These are phyloP conservation scores for Chascanopsetta lugubris DNA, from an alignment of 2,113 vertebrate species.

Conservation along the genomic window DNA sequence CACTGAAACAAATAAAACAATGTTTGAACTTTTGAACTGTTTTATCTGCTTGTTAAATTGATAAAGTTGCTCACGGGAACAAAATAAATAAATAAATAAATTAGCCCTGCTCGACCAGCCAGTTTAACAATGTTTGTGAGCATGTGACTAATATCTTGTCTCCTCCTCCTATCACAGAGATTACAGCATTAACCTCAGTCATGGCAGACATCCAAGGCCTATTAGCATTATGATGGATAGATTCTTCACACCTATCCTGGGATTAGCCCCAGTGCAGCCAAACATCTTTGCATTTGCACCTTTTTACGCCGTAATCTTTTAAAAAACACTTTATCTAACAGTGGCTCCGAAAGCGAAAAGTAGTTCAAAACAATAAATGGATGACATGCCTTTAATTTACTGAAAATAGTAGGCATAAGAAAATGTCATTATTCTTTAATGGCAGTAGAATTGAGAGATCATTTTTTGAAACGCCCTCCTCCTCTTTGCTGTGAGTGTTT, in stretches of 20 bases:
- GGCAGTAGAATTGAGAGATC: slow-evolving; percentile 9
- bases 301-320: slow-evolving; percentile 19
- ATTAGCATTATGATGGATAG: slow-evolving; percentile 37
- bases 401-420: neutral
- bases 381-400: slow-evolving; percentile 5
- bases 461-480: neutral
- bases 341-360: slow-evolving; percentile 2
- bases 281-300: slow-evolving; percentile 14
- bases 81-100: neutral
- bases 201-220: slow-evolving; percentile 21
- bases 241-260: slow-evolving; percentile 18
- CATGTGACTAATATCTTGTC: slow-evolving; percentile 5
- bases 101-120: neutral
- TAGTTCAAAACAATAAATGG: slow-evolving; percentile 23
- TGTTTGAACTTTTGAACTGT: no score
- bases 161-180: slow-evolving; percentile 5
- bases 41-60: slow-evolving; percentile 12
- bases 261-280: slow-evolving; percentile 20
- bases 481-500: neutral
- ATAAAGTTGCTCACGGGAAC: slow-evolving; percentile 22
- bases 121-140: neutral
- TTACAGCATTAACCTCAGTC: slow-evolving; percentile 23
- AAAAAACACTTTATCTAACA: no score
- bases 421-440: slow-evolving; percentile 7
- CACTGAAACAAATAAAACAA: slow-evolving; percentile 58